Percentiles rank a stretch among this genome's conserved stretches.
phyloP scores from a whole-genome alignment of 2,888 invertebrate genomes.

The Tetragonisca angustula region DNA sequence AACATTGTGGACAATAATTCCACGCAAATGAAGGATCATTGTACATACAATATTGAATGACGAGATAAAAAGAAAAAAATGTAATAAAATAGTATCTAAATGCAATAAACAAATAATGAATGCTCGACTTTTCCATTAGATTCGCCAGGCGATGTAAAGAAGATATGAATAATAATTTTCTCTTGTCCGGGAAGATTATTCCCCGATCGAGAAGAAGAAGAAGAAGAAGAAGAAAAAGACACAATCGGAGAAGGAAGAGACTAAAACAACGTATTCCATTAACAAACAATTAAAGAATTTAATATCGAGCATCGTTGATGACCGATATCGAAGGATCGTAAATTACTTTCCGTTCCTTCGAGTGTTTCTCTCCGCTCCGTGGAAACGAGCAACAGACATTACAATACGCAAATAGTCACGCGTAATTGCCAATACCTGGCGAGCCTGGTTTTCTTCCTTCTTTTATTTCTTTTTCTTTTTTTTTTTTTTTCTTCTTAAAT shows the following conservation, averaged over 20 bases:
- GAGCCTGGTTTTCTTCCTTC: not conserved
- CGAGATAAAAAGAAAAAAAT: not conserved
- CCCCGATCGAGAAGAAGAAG: conserved; percentile 57
- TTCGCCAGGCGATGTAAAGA: conserved; percentile 58
- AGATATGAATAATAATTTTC: conserved; percentile 72
- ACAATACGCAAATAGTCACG: conserved; percentile 39
- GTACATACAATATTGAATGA: not conserved
- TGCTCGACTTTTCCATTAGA: conserved; percentile 52
- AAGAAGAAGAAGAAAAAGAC: not conserved
- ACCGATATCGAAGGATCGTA: conserved; percentile 47
- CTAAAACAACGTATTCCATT: conserved; percentile 63
- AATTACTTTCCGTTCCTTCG: conserved; percentile 41
- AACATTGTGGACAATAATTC: not conserved
- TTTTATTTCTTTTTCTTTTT: no score
- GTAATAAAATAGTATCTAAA: no score
- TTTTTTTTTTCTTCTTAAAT: not conserved
- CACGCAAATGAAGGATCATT: not conserved
- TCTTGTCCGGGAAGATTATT: conserved; percentile 24
- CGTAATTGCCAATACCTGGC: conserved; percentile 31
- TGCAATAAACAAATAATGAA: conserved; percentile 40
- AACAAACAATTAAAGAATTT: conserved; percentile 72
- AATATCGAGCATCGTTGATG: conserved; percentile 55
- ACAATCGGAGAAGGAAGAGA: conserved; percentile 15
- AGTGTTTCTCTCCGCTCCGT: conserved; percentile 32
- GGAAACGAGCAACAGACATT: conserved; percentile 31